A percentile compares a stretch with the other conserved stretches of the same genome.
phyloP scores from a whole-genome alignment of 2,797 vertebrate species.

The Pogoniulus pusillus region DNA sequence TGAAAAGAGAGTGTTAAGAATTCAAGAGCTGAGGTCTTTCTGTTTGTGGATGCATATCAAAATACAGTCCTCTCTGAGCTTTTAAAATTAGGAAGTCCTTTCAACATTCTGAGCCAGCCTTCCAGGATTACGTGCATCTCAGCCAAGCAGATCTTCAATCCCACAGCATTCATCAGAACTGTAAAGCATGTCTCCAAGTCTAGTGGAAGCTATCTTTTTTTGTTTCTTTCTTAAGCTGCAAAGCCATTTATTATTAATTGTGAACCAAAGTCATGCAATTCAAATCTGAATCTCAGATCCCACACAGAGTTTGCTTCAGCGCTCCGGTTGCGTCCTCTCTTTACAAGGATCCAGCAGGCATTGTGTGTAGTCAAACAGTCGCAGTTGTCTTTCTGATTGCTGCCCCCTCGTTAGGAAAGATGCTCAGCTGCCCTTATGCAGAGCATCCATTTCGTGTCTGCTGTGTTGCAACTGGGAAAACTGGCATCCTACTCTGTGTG shows the following conservation, averaged over 20 bases:
- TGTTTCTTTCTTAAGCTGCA: background rate
- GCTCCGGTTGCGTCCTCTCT: background rate
- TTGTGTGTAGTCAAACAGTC: background rate
- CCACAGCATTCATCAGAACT: background rate
- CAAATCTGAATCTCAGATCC: background rate
- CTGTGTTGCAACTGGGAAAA: background rate
- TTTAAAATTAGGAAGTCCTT: background rate
- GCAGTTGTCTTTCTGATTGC: background rate
- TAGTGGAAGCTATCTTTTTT: background rate
- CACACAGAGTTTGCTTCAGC: background rate
- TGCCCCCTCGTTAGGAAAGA: background rate
- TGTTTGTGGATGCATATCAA: background rate
- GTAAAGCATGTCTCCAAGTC: background rate
- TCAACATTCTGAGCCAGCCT: background rate
- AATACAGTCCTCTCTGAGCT: background rate
- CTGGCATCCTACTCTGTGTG: background rate
- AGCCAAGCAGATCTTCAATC: background rate
- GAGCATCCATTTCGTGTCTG: background rate
- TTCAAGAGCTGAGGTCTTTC: background rate
- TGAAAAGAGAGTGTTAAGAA: conserved; percentile 1
- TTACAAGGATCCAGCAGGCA: background rate
- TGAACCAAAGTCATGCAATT: background rate
- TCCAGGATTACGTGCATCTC: background rate
- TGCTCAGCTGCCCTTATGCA: background rate
- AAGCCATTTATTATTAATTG: background rate